A percentile compares a stretch with the other conserved stretches of the same genome.
phyloP scores from a whole-genome alignment of 2,888 invertebrate species.

The Leptopilina myrica region DNA sequence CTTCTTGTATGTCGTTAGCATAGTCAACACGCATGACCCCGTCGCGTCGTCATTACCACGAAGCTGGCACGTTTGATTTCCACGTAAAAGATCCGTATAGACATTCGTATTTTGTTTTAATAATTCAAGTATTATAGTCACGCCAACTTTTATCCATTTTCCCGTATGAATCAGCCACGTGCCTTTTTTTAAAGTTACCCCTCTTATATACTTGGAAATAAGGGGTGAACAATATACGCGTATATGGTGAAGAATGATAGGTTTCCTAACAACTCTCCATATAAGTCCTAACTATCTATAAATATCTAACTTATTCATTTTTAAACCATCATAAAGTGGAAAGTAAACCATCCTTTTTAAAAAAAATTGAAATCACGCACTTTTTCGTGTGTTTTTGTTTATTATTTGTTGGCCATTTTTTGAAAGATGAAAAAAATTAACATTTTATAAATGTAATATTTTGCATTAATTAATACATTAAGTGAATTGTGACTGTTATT shows the following conservation, averaged over 20 bases:
- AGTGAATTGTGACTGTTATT: constrained; percentile 6
- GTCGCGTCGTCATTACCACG: constrained; percentile 3
- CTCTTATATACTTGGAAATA: constrained; percentile 9
- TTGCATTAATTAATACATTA: not conserved
- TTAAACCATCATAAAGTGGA: not conserved
- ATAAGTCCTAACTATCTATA: constrained; percentile 14
- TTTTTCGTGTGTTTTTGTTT: not conserved
- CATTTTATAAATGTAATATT: not conserved
- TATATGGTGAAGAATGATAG: not conserved
- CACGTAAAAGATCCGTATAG: constrained; percentile 24
- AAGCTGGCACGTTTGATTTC: constrained; percentile 22
- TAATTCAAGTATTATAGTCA: constrained; percentile 32
- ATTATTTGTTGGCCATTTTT: no score
- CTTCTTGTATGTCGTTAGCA: constrained; percentile 8
- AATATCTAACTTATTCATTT: not conserved
- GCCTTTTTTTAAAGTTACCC: constrained; percentile 15
- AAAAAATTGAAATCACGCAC: not conserved
- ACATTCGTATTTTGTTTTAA: constrained; percentile 23
- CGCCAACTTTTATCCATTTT: constrained; percentile 14
- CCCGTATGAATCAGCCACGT: constrained; percentile 1
- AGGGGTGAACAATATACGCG: not conserved
- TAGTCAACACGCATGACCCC: constrained; percentile 25
- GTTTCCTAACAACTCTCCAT: constrained; percentile 11
- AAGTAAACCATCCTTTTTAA: not conserved
- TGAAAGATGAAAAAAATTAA: no score